Evolutionary conservation across 1,140 invertebrate species (phyloP).

Genomic region (Pseudomyrmex dendroicus): DNA sequence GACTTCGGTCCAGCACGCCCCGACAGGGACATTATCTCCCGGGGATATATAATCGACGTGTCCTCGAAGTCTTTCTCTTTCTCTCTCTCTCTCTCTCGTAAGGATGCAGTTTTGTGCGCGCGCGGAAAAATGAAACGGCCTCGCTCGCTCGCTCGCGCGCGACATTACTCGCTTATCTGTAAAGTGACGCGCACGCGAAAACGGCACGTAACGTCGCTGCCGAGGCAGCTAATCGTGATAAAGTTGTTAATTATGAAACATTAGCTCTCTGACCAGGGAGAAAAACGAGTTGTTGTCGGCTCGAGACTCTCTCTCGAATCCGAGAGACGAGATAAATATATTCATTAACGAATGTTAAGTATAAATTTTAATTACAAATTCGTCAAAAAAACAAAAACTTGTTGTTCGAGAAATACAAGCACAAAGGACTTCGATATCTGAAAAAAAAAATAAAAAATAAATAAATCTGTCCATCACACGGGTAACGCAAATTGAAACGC

Average conservation of each 20-base stretch:
- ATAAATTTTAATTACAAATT: constrained; percentile 15
- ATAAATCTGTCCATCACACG: neutral
- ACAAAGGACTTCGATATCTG: too few species aligned
- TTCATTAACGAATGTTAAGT: neutral
- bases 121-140: constrained; percentile 26
- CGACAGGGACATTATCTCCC: constrained; percentile 74
- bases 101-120: constrained; percentile 68
- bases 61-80: constrained; percentile 51
- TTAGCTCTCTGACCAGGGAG: neutral
- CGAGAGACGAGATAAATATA: neutral
- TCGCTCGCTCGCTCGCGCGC: constrained; percentile 25
- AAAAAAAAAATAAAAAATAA: too few species aligned
- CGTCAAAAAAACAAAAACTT: neutral
- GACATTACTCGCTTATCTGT: constrained; percentile 45
- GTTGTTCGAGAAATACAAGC: neutral
- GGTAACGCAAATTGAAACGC: constrained; percentile 5
- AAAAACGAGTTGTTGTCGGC: neutral
- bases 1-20: constrained; percentile 52
- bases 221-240: constrained; percentile 37
- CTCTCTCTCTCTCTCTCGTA: constrained; percentile 18
- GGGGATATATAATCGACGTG: constrained; percentile 75
- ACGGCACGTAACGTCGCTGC: constrained; percentile 23
- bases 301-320: neutral
- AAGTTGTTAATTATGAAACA: constrained; percentile 49
- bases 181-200: constrained; percentile 51